These are phyloP conservation scores for Theretra japonica DNA, from an alignment of 2,888 invertebrate species.

Conservation along the genomic window DNA sequence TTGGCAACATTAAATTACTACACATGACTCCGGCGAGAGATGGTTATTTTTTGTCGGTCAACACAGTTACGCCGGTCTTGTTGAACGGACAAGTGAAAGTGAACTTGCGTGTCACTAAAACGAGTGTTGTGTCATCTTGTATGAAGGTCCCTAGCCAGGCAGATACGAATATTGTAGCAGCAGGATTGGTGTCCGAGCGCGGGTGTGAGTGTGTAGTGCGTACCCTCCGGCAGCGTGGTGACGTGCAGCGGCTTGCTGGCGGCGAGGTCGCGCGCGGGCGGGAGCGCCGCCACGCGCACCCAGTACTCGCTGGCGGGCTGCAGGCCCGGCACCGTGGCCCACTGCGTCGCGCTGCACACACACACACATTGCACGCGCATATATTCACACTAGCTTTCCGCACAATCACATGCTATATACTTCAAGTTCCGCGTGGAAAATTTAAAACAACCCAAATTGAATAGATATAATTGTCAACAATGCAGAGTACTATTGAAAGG, in stretches of 20 bases:
- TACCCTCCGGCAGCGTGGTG: constrained; percentile 88
- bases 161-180: too few species aligned
- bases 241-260: constrained; percentile 84
- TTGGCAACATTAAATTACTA: too few species aligned
- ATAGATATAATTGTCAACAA: too few species aligned
- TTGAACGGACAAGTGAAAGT: background rate
- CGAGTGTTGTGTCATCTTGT: background rate
- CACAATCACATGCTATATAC: too few species aligned
- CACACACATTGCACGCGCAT: background rate
- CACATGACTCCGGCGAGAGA: background rate
- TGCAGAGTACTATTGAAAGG: background rate
- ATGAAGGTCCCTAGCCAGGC: too few species aligned
- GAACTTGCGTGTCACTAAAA: too few species aligned
- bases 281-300: constrained; percentile 86
- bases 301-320: constrained; percentile 88
- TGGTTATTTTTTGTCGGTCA: too few species aligned
- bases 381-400: too few species aligned
- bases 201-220: constrained; percentile 33
- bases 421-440: too few species aligned
- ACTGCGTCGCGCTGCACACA: constrained; percentile 78
- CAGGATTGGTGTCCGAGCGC: background rate
- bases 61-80: too few species aligned
- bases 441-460: too few species aligned
- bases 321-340: constrained; percentile 83
- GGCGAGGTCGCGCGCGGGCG: constrained; percentile 70